Conservation (phyloP, 2,888 invertebrate species). For the Andrena bicolor region DNA sequence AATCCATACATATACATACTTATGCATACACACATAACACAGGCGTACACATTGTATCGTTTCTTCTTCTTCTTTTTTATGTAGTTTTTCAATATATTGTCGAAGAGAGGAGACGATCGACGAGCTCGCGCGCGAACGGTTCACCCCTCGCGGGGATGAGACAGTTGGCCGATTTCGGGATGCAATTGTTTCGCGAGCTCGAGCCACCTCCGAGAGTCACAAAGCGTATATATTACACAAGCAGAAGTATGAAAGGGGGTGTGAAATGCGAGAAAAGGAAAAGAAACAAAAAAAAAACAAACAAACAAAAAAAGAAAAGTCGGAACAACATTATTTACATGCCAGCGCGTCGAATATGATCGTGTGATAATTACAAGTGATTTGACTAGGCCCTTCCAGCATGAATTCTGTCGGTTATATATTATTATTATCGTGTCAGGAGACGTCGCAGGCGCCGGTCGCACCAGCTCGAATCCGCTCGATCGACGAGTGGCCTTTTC, state of each 20-base stretch:
- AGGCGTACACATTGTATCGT: not conserved
- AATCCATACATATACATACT: not conserved
- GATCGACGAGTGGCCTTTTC: not conserved
- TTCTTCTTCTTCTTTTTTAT: conserved; percentile 22
- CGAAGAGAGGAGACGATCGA: conserved; percentile 1
- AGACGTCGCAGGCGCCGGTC: conserved; percentile 29
- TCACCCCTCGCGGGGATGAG: no score
- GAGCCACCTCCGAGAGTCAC: conserved; percentile 73
- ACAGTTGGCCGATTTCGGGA: not conserved
- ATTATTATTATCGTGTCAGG: conserved; percentile 58
- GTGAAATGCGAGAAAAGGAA: not conserved
- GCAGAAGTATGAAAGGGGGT: not conserved
- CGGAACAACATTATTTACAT: conserved; percentile 73
- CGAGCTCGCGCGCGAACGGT: conserved; percentile 8
- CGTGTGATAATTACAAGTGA: conserved; percentile 84
- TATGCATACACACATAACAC: not conserved
- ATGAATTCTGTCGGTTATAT: conserved; percentile 63
- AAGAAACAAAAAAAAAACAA: not conserved
- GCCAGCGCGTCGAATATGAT: conserved; percentile 81
- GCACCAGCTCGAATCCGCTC: conserved; percentile 49
- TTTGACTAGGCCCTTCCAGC: conserved; percentile 81
- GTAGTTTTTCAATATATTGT: not conserved
- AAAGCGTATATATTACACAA: conserved; percentile 63
- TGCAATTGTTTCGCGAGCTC: conserved; percentile 30
- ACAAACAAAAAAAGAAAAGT: conserved; percentile 11